Evolutionary conservation across 2,888 invertebrate species (phyloP).

Genomic region (Synanthedon tipuliformis): DNA sequence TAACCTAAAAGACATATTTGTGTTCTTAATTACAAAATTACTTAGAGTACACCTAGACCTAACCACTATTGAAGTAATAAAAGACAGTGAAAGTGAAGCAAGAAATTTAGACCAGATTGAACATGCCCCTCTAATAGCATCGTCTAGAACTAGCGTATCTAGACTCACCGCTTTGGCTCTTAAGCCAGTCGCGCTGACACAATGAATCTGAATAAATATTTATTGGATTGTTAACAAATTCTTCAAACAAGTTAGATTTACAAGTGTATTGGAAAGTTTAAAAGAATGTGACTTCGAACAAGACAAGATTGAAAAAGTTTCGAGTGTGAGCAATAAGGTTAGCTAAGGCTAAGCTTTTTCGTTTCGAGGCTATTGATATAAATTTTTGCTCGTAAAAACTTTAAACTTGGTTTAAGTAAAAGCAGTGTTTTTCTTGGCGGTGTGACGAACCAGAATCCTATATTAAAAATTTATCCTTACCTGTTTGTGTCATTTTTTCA

Average conservation of each 20-base stretch:
- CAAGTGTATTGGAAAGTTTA: not conserved
- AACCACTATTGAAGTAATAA: slow-evolving; percentile 12
- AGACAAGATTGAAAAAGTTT: not conserved
- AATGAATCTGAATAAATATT: slow-evolving; percentile 47
- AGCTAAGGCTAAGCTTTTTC: not conserved
- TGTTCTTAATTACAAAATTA: not conserved
- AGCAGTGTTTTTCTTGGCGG: not conserved
- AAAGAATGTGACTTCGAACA: not conserved
- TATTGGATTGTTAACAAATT: slow-evolving; percentile 3
- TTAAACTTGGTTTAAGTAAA: not conserved
- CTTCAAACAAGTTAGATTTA: not conserved
- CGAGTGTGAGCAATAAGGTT: not conserved
- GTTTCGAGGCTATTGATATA: not conserved
- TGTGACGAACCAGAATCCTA: not conserved
- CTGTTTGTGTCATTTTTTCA: slow-evolving; percentile 91
- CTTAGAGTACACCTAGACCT: not conserved
- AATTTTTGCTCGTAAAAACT: not conserved
- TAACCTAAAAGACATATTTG: slow-evolving; percentile 10
- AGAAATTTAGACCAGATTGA: slow-evolving; percentile 29
- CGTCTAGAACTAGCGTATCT: slow-evolving; percentile 60
- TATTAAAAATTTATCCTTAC: slow-evolving; percentile 28
- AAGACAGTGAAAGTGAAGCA: slow-evolving; percentile 27
- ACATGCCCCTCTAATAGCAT: slow-evolving; percentile 54
- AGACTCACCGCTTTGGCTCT: slow-evolving; percentile 68
- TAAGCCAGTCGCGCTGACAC: slow-evolving; percentile 67